Conservation (phyloP, 2,797 vertebrate species). For the Australoheros facetus region DNA sequence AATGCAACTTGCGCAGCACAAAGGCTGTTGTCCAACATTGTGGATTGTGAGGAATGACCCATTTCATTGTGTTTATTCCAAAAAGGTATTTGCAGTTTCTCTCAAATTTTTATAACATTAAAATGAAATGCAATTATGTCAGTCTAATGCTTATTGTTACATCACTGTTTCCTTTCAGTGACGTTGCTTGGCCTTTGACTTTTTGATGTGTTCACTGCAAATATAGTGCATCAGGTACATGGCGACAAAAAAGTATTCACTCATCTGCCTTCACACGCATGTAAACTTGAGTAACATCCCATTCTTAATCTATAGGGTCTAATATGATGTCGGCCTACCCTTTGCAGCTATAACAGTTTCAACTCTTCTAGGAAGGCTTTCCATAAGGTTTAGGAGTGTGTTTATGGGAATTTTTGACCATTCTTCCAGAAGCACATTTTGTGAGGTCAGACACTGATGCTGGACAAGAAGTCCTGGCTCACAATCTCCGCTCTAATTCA, state of each 20-base stretch:
- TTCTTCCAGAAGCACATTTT: too few species aligned
- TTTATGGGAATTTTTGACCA: too few species aligned
- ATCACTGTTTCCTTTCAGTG: not conserved
- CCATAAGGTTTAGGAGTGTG: too few species aligned
- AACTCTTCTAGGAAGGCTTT: too few species aligned
- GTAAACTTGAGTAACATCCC: too few species aligned
- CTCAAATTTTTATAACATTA: not conserved
- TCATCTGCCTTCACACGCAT: too few species aligned
- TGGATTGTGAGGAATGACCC: not conserved
- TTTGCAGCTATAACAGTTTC: too few species aligned
- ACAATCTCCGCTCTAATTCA: too few species aligned
- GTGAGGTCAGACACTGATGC: too few species aligned
- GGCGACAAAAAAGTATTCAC: not conserved
- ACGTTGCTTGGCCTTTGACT: not conserved
- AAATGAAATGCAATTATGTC: not conserved
- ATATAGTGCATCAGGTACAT: not conserved
- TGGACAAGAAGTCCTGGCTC: too few species aligned
- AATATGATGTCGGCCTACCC: too few species aligned
- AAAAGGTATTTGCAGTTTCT: not conserved
- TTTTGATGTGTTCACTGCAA: not conserved
- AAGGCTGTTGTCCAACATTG: not conserved
- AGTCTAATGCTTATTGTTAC: not conserved
- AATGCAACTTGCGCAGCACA: conserved; percentile 15
- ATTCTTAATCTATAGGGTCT: too few species aligned
- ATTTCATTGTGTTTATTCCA: conserved; percentile 14